phyloP scores from a whole-genome alignment of 2,888 invertebrate species.

The Petrophora chlorosata region DNA sequence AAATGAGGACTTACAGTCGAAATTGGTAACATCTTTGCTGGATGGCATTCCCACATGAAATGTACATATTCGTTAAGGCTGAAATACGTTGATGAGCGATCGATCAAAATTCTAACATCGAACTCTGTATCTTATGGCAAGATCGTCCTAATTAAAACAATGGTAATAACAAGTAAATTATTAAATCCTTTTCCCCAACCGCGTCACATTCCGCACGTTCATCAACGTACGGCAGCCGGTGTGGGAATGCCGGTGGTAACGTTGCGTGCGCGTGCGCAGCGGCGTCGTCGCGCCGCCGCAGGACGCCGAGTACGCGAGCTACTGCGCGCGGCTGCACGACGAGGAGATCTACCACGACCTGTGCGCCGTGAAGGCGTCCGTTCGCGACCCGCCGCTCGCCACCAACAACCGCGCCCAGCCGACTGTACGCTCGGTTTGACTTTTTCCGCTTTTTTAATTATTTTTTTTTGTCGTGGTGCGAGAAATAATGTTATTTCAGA shows the following conservation, averaged over 20 bases:
- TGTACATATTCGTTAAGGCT: conserved; percentile 9
- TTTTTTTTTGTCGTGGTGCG: conserved; percentile 35
- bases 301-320: conserved; percentile 86
- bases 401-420: conserved; percentile 70
- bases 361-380: conserved; percentile 87
- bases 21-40: conserved; percentile 20
- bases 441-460: conserved; percentile 26
- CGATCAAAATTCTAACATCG: not conserved
- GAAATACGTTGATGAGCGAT: conserved; percentile 11
- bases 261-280: conserved; percentile 49
- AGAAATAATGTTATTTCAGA: too few species aligned
- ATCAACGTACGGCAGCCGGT: conserved; percentile 9
- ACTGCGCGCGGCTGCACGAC: conserved; percentile 89
- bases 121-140: too few species aligned
- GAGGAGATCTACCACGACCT: conserved; percentile 98
- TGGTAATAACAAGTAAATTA: too few species aligned
- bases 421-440: conserved; percentile 73
- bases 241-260: conserved; percentile 26
- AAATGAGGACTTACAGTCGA: not conserved
- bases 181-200: too few species aligned
- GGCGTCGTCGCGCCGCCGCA: conserved; percentile 66
- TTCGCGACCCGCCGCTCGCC: conserved; percentile 79
- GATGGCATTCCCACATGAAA: conserved; percentile 31
- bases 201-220: conserved; percentile 8
- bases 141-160: too few species aligned